Evolutionary conservation across 2,888 invertebrate species (phyloP), one percentile per base, ranked within the genome.

Genomic region (Halocaridina rubra): DNA sequence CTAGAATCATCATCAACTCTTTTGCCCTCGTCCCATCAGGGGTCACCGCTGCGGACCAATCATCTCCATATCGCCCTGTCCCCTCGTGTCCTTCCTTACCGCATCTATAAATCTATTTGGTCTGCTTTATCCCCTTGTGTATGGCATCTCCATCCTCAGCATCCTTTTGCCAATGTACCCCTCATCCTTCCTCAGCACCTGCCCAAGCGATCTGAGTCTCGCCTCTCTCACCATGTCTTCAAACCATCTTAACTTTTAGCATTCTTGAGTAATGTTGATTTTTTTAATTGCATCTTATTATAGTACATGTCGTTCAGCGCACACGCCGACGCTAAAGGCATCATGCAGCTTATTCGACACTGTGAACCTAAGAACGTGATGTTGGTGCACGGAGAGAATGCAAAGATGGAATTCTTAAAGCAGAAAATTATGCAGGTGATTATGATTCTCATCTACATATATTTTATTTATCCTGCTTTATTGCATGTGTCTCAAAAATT

Each of bases 271-370:
- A n/a, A 59, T 10, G 19, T 22, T 67, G 27, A 30, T 16, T 27
- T n/a, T 46, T n/a, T 46, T 39, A n/a, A n/a, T n/a, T n/a, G n/a
- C n/a, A n/a, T n/a, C n/a, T 19, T 74, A 32, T 86, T 86, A 0
- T 96, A 98, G 91, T 99, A 99, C 91, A 98, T 99, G 98, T 99
- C 99, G 24, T 99, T 99, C 91, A 98, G 98, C 85, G 99, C 99
- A 0, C 99, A 99, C 91, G 99, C 99, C 0, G 99, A 99, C 92
- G 99, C 99, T 3, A 99, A 99, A 92, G 97, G 98, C 46, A 97
- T 99, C 61, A 98, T 99, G 98, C 98, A 99, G 91, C 92, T 99
- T 46, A 98, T 99, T 89, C 96, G 98, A 89, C 97, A 98, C 90
- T 98, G 98, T 91, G 97, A 98, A 90, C 99, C 99, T 0, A 94